These are phyloP conservation scores for Sceliomorpha sp. DNA, from an alignment of 2,888 invertebrate species.

Conservation along the genomic window DNA sequence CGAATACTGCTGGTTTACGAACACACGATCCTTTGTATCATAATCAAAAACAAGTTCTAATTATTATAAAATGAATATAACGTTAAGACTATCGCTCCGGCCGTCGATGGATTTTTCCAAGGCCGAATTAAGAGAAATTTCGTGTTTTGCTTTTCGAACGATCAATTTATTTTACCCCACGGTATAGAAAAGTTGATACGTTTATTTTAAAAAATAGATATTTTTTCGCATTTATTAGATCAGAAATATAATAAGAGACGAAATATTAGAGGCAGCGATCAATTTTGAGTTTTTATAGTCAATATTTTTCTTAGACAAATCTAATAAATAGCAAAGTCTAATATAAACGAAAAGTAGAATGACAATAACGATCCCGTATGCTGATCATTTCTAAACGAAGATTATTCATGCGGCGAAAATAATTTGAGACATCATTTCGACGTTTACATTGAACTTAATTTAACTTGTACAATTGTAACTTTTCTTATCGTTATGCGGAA, in stretches of 20 bases:
- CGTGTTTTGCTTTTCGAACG: background rate
- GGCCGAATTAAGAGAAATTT: constrained; percentile 36
- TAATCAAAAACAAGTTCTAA: constrained; percentile 15
- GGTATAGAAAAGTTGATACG: no score
- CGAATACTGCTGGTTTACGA: constrained; percentile 15
- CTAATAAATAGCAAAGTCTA: background rate
- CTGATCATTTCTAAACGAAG: background rate
- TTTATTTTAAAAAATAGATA: constrained; percentile 1
- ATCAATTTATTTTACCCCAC: no score
- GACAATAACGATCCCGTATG: constrained; percentile 29
- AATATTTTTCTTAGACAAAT: background rate
- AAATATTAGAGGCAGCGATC: background rate
- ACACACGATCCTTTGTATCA: constrained; percentile 18
- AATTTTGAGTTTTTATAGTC: no score
- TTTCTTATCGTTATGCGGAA: background rate
- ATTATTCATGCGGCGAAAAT: background rate
- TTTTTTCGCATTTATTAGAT: constrained; percentile 4
- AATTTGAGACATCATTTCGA: background rate
- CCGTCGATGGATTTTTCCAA: constrained; percentile 40
- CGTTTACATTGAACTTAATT: no score
- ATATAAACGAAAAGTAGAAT: constrained; percentile 34
- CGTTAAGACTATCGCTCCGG: constrained; percentile 25
- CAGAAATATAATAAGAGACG: no score
- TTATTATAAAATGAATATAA: constrained; percentile 16
- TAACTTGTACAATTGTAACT: no score